Evolutionary conservation across 2,888 invertebrate species (phyloP).

Genomic region (Psylliodes chrysocephalus): DNA sequence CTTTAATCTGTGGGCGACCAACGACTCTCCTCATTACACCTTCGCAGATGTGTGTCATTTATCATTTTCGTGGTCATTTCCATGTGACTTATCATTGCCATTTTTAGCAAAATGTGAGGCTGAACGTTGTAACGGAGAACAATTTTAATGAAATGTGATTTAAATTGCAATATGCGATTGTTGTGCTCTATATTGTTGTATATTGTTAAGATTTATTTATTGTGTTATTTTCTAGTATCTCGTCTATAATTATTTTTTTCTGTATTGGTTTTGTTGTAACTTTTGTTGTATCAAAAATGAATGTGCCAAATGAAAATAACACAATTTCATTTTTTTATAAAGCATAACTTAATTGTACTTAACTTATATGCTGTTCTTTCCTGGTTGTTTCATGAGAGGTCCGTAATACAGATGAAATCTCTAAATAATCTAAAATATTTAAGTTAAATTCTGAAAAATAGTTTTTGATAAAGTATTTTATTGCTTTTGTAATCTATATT

Average conservation of each 20-base stretch:
- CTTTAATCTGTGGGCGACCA: no score
- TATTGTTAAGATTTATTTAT: conserved; percentile 29
- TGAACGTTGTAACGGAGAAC: conserved; percentile 40
- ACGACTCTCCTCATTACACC: conserved; percentile 25
- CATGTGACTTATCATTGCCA: conserved; percentile 45
- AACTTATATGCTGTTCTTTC: conserved; percentile 15
- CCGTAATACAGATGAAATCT: no score
- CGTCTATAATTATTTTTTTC: neutral
- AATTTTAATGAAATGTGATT: conserved; percentile 56
- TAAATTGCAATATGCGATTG: conserved; percentile 61
- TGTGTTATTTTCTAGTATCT: conserved; percentile 34
- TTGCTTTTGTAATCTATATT: no score
- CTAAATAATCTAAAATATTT: no score
- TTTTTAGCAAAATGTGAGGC: conserved; percentile 46
- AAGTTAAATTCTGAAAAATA: no score
- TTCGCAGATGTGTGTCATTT: conserved; percentile 31
- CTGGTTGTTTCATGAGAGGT: no score
- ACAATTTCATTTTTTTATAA: conserved; percentile 35
- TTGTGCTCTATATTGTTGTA: conserved; percentile 53
- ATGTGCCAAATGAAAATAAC: conserved; percentile 55
- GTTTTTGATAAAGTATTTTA: no score
- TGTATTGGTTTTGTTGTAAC: conserved; percentile 14
- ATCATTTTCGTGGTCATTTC: conserved; percentile 9
- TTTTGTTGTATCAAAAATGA: conserved; percentile 29
- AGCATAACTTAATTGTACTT: conserved; percentile 39